Conservation (phyloP, 2,888 invertebrate species). For the Stenurella melanura region DNA sequence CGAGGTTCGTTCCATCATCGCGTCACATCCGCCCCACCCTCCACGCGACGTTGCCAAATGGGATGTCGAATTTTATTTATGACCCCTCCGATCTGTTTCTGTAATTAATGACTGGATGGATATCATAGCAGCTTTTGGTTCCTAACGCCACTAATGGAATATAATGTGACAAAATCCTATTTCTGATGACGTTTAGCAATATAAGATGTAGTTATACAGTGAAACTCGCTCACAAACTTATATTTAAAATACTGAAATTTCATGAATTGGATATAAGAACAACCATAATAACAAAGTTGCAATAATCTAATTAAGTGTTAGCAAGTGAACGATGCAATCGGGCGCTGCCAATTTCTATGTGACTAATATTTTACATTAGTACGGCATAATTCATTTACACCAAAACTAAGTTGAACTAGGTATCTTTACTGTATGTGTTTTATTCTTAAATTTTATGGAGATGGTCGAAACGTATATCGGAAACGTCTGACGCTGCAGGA, state of each 20-base stretch:
- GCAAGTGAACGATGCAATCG: too few species aligned
- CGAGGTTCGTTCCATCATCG: conserved; percentile 84
- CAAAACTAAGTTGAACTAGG: too few species aligned
- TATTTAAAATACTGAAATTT: not conserved
- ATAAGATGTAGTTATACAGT: not conserved
- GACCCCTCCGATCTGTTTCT: conserved; percentile 73
- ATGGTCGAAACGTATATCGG: too few species aligned
- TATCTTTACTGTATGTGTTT: too few species aligned
- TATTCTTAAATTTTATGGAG: too few species aligned
- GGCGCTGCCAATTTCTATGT: too few species aligned
- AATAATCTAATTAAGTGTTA: too few species aligned
- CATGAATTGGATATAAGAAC: not conserved
- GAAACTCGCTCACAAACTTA: too few species aligned
- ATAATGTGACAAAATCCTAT: conserved; percentile 50
- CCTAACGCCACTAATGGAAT: conserved; percentile 52
- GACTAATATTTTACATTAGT: too few species aligned
- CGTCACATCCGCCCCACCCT: conserved; percentile 81
- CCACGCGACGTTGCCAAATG: conserved; percentile 75
- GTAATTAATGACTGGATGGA: conserved; percentile 74
- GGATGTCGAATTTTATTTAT: conserved; percentile 75
- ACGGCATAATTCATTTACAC: too few species aligned
- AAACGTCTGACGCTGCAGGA: too few species aligned
- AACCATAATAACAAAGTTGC: too few species aligned
- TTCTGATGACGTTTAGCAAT: not conserved
- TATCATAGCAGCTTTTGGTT: conserved; percentile 68